Evolutionary conservation across 2,888 invertebrate species (phyloP).

Genomic region (Drosophila emarginata): DNA sequence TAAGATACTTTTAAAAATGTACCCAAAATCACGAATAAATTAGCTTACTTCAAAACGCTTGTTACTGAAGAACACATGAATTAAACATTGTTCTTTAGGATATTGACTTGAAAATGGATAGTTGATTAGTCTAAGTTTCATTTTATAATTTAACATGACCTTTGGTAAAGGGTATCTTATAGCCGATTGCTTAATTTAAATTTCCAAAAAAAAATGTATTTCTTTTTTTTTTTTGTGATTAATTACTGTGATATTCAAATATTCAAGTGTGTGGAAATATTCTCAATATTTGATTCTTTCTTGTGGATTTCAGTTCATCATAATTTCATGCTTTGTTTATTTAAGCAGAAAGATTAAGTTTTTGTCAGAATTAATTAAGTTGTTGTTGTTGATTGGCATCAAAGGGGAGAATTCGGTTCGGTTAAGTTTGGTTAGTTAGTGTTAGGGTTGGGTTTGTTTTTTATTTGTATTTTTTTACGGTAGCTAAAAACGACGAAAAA

Average conservation of each 20-base stretch:
- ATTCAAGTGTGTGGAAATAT: conserved; percentile 58
- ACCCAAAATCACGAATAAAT: no score
- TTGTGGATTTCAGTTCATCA: conserved; percentile 31
- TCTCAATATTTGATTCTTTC: conserved; percentile 24
- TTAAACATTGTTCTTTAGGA: no score
- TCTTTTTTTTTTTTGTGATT: conserved; percentile 59
- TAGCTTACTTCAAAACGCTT: no score
- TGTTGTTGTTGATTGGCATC: conserved; percentile 1
- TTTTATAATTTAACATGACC: no score
- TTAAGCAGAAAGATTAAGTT: conserved; percentile 3
- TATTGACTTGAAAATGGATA: no score
- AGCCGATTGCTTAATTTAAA: background rate
- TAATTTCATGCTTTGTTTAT: conserved; percentile 5
- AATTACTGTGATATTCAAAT: conserved; percentile 75
- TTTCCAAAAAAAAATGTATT: background rate
- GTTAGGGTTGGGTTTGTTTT: background rate
- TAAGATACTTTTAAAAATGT: no score
- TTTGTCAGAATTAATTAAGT: conserved; percentile 7
- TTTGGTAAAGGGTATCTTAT: background rate
- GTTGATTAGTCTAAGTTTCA: no score
- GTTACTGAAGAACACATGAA: no score
- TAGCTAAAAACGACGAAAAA: conserved; percentile 4
- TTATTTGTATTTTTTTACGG: background rate
- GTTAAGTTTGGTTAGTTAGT: conserved; percentile 1
- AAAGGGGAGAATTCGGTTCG: background rate